Percentiles rank a stretch among this genome's conserved stretches.
These are phyloP conservation scores for Antennarius maculatus DNA, from an alignment of 2,797 vertebrate species.

Conservation along the genomic window DNA sequence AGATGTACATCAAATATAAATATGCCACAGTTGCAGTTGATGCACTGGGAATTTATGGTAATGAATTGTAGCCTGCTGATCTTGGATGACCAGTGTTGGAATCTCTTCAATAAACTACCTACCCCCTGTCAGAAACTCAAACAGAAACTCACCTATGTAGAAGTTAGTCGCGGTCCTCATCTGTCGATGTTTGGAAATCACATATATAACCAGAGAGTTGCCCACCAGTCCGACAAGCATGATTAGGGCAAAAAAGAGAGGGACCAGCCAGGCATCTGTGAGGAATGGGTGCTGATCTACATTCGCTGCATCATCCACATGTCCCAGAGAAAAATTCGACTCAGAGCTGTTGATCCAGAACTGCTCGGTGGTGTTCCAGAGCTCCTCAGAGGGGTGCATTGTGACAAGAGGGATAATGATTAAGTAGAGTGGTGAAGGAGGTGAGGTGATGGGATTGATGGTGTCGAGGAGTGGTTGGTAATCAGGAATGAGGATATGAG, in stretches of 20 bases:
- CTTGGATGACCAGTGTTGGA: neutral
- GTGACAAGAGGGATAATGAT: slow-evolving; percentile 2
- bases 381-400: slow-evolving; percentile 65
- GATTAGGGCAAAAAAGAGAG: slow-evolving; percentile 87
- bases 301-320: slow-evolving; percentile 12
- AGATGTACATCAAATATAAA: slow-evolving; percentile 15
- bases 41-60: neutral
- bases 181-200: slow-evolving; percentile 87
- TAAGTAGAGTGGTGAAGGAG: neutral
- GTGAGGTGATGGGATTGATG: neutral
- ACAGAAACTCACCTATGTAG: slow-evolving; percentile 85
- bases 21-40: neutral
- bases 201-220: slow-evolving; percentile 87
- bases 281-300: slow-evolving; percentile 83
- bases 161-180: slow-evolving; percentile 91
- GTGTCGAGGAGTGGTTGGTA: neutral
- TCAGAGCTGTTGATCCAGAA: slow-evolving; percentile 69
- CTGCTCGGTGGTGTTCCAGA: slow-evolving; percentile 74
- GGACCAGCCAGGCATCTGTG: slow-evolving; percentile 89
- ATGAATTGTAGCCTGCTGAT: neutral
- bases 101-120: too few relatives aligned
- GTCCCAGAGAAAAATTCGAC: slow-evolving; percentile 71
- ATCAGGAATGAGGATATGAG: slow-evolving; percentile 2
- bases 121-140: neutral
- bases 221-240: slow-evolving; percentile 88